Conservation (phyloP, 2,113 vertebrate genomes). For the Turnix velox region DNA sequence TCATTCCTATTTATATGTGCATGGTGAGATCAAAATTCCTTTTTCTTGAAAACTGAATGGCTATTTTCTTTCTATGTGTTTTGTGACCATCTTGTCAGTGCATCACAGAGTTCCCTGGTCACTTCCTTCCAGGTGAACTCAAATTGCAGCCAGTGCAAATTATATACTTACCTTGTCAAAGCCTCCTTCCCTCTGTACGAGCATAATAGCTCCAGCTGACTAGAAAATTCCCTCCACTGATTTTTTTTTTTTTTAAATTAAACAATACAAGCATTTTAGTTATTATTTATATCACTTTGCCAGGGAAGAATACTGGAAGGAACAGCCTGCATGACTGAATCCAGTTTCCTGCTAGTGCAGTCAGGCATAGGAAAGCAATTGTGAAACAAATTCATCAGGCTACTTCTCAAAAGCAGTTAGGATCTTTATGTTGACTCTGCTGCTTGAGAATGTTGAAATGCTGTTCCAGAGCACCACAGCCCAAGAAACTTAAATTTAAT, state of each 20-base stretch:
- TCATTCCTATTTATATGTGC: neutral
- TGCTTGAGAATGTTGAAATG: neutral
- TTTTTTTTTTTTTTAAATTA: neutral
- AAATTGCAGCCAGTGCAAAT: neutral
- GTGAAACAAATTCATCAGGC: conserved; percentile 9
- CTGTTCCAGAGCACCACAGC: neutral
- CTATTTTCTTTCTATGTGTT: neutral
- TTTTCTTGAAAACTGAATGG: neutral
- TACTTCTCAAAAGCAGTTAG: neutral
- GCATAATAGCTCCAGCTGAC: neutral
- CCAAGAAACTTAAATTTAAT: neutral
- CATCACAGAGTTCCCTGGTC: neutral
- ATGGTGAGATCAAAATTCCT: neutral
- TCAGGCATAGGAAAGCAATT: neutral
- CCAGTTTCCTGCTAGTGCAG: neutral
- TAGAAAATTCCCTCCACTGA: neutral
- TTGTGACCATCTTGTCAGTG: neutral
- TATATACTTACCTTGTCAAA: neutral
- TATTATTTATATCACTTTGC: conserved; percentile 5
- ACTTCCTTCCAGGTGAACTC: conserved; percentile 4
- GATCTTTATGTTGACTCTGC: neutral
- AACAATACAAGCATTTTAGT: conserved; percentile 18
- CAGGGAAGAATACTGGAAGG: neutral
- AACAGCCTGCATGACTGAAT: neutral
- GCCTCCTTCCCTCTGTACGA: neutral